A percentile compares a stretch with the other conserved stretches of the same genome.
phyloP scores from a whole-genome alignment of 1,140 invertebrate species.

The Halesus radiatus region DNA sequence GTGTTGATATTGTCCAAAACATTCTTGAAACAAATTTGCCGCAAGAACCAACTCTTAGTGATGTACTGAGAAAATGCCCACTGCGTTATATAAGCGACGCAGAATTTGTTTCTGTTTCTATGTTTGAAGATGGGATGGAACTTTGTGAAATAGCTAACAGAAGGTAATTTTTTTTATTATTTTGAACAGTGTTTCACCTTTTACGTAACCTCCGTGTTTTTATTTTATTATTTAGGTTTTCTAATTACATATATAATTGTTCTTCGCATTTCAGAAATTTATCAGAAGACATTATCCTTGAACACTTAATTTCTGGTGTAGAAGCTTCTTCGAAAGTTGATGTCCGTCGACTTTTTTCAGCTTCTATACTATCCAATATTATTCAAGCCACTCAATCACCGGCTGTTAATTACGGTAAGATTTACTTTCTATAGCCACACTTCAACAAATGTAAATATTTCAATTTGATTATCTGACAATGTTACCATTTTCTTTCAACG shows the following conservation, averaged over 20 bases:
- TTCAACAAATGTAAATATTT: background rate
- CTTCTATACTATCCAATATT: conserved; percentile 37
- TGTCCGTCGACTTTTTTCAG: conserved; percentile 23
- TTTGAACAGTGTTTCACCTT: background rate
- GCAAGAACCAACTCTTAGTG: background rate
- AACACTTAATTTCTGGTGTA: conserved; percentile 39
- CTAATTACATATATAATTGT: background rate
- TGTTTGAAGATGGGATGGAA: conserved; percentile 42
- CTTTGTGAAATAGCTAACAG: conserved; percentile 36
- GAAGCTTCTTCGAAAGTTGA: conserved; percentile 9
- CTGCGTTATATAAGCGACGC: conserved; percentile 10
- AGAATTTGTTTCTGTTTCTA: conserved; percentile 29
- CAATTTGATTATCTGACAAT: background rate
- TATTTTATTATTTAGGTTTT: too few species aligned
- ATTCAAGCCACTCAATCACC: conserved; percentile 37
- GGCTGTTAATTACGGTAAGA: conserved; percentile 42
- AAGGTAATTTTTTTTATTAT: conserved; percentile 29
- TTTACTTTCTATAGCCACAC: too few species aligned
- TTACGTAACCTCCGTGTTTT: too few species aligned
- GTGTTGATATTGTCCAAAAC: conserved; percentile 59
- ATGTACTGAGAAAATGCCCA: conserved; percentile 25
- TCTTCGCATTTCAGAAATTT: conserved; percentile 45
- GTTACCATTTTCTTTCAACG: background rate
- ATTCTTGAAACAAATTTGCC: conserved; percentile 15
- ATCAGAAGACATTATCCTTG: conserved; percentile 32